Conservation (phyloP, 2,113 vertebrate species). For the Ariopsis seemanni region DNA sequence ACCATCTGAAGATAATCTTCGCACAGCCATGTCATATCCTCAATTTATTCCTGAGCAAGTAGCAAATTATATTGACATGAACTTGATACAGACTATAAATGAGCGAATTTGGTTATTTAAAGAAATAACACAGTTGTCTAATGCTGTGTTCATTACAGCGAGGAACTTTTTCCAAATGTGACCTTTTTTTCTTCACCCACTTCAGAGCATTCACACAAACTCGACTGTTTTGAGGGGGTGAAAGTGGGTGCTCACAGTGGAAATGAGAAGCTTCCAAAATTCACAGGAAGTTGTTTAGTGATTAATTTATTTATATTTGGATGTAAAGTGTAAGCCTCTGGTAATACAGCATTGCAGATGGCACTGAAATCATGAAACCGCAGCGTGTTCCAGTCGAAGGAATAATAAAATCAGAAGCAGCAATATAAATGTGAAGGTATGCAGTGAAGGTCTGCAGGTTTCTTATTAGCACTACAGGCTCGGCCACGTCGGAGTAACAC, state of each 20-base stretch:
- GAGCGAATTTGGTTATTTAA: not conserved
- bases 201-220: not conserved
- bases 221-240: not conserved
- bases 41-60: no score
- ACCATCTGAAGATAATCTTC: no score
- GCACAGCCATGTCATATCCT: no score
- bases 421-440: not conserved
- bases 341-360: not conserved
- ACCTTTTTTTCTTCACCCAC: not conserved
- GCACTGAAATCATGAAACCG: not conserved
- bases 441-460: not conserved
- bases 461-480: not conserved
- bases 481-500: not conserved
- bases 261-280: not conserved
- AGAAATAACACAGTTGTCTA: not conserved
- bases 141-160: not conserved
- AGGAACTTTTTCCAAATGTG: not conserved
- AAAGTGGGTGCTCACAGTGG: not conserved
- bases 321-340: not conserved
- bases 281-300: not conserved
- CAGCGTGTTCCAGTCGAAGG: not conserved
- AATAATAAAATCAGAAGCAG: not conserved
- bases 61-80: no score
- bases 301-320: not conserved
- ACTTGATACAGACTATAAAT: no score